Evolutionary conservation across 30 jellyfish, hydroid and myxozoan species (phyloP).

Genomic region (Aurelia coerulea): DNA sequence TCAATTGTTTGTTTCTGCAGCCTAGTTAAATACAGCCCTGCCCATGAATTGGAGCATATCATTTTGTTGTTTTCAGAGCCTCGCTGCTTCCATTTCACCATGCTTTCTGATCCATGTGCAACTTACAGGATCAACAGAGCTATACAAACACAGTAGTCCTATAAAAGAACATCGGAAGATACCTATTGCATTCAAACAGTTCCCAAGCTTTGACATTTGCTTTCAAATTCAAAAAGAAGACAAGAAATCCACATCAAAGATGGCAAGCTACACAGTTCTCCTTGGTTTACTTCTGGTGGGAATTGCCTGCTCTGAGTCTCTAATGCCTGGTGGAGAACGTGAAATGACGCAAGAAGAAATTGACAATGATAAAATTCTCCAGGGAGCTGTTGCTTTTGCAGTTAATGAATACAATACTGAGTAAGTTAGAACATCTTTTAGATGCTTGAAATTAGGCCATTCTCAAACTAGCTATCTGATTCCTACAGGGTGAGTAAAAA

Average conservation of each 20-base stretch:
- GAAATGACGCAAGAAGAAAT: conserved; percentile 12
- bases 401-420: not conserved
- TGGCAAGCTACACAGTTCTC: conserved; percentile 10
- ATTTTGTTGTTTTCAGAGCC: no score
- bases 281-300: conserved; percentile 25
- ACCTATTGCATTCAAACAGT: no score
- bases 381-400: conserved; percentile 13
- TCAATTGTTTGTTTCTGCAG: no score
- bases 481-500: not conserved
- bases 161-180: no score
- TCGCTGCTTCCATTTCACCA: no score
- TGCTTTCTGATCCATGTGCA: no score
- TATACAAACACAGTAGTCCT: no score
- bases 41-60: no score
- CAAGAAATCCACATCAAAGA: not conserved
- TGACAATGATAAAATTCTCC: not conserved
- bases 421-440: not conserved
- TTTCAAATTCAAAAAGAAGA: not conserved
- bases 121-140: no score
- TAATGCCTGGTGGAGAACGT: conserved; percentile 10
- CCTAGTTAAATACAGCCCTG: no score
- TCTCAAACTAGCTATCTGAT: not conserved
- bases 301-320: not conserved
- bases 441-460: not conserved
- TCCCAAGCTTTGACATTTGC: no score